These are phyloP conservation scores for Oryzias celebensis DNA, from an alignment of 2,113 vertebrate species.

Conservation along the genomic window DNA sequence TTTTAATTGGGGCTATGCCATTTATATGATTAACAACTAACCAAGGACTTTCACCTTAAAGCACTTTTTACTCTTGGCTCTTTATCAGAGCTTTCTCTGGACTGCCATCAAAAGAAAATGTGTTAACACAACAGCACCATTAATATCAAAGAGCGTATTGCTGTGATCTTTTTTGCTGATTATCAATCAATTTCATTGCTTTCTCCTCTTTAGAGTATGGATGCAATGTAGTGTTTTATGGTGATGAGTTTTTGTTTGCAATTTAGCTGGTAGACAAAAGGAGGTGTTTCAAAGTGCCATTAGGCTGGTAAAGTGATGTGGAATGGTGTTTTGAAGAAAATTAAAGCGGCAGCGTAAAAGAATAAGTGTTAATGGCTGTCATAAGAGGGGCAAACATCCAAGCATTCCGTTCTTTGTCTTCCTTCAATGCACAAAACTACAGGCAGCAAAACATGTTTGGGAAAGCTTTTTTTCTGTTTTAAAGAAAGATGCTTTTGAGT, in stretches of 20 bases:
- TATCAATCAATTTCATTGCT: conserved; percentile 65
- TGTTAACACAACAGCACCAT: conserved; percentile 64
- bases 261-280: conserved; percentile 57
- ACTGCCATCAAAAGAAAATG: conserved; percentile 73
- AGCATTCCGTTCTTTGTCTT: neutral
- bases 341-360: conserved; percentile 34
- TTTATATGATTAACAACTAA: conserved; percentile 70
- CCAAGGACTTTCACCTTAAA: conserved; percentile 58
- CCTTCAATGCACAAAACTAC: neutral
- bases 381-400: conserved; percentile 3
- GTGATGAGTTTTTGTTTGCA: conserved; percentile 52
- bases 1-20: conserved; percentile 64
- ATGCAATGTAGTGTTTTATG: conserved; percentile 66
- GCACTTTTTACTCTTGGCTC: conserved; percentile 54
- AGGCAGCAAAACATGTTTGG: no score
- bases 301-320: conserved; percentile 19
- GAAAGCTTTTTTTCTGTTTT: no score
- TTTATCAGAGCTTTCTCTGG: conserved; percentile 60
- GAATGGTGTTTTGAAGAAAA: conserved; percentile 36
- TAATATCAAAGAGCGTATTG: conserved; percentile 66
- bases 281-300: conserved; percentile 25
- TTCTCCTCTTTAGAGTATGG: conserved; percentile 31
- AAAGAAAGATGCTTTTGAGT: no score
- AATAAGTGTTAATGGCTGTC: conserved; percentile 30
- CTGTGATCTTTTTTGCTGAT: conserved; percentile 52